A percentile compares a stretch with the other conserved stretches of the same genome.
These are phyloP conservation scores for Cricetomys ansorgei DNA, from an alignment of 2,113 vertebrate species.

Conservation along the genomic window DNA sequence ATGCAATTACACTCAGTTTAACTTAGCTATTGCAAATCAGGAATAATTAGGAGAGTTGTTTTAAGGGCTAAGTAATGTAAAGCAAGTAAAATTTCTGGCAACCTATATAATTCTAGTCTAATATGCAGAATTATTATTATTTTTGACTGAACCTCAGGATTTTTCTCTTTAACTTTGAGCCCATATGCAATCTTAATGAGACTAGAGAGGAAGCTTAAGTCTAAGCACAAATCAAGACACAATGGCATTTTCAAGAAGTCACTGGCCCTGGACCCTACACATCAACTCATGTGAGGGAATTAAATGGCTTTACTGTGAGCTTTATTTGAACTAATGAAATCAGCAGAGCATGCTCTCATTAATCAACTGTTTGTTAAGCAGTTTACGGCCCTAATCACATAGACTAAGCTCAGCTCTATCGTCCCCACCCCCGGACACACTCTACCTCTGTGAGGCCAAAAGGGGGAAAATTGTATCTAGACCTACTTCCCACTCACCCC, in stretches of 20 bases:
- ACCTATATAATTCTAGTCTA: not conserved
- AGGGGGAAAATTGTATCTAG: not conserved
- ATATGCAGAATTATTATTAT: not conserved
- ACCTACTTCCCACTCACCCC: not conserved
- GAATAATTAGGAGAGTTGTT: not conserved
- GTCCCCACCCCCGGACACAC: not conserved
- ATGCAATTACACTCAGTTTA: not conserved
- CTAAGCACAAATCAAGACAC: not conserved
- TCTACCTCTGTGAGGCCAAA: not conserved
- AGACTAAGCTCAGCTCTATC: not conserved
- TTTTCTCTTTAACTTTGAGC: slow-evolving; percentile 31
- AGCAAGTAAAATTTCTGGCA: not conserved
- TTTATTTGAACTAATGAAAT: slow-evolving; percentile 56
- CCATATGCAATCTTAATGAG: not conserved
- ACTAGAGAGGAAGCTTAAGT: not conserved
- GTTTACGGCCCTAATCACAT: slow-evolving; percentile 6
- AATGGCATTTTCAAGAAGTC: not conserved
- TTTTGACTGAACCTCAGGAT: not conserved
- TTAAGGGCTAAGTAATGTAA: slow-evolving; percentile 45
- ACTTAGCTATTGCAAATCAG: slow-evolving; percentile 7
- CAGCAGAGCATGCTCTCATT: slow-evolving; percentile 16
- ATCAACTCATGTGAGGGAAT: slow-evolving; percentile 36
- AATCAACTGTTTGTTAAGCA: slow-evolving; percentile 35
- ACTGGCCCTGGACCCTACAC: not conserved
- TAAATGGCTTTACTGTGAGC: slow-evolving; percentile 3